A percentile compares a stretch with the other conserved stretches of the same genome.
These are phyloP conservation scores for Mimumesa dahlbomi DNA, from an alignment of 2,888 invertebrate genomes.

Conservation along the genomic window DNA sequence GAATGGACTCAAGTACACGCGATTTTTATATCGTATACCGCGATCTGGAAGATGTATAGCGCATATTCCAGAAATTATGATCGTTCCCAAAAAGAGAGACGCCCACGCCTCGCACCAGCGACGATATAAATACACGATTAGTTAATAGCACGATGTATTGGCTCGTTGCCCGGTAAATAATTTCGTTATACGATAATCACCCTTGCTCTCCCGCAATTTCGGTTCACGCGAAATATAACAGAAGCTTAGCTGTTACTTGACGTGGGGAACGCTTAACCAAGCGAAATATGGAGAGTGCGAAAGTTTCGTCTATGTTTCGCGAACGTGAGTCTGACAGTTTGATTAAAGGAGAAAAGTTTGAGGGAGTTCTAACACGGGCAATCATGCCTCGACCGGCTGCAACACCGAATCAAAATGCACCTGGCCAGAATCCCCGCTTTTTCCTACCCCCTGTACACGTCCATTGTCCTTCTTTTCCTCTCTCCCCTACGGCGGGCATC, in stretches of 20 bases:
- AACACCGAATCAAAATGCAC: conserved; percentile 18
- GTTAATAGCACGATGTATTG: conserved; percentile 26
- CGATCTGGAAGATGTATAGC: neutral
- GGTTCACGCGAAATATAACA: conserved; percentile 3
- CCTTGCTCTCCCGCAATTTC: neutral
- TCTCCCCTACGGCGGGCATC: conserved; percentile 3
- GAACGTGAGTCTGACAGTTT: conserved; percentile 26
- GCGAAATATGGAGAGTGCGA: too few relatives aligned
- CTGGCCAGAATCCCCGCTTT: conserved; percentile 20
- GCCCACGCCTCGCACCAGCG: neutral
- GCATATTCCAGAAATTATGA: neutral
- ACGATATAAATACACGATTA: conserved; percentile 43
- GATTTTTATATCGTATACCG: neutral
- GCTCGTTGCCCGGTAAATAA: conserved; percentile 37
- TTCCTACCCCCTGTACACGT: conserved; percentile 14
- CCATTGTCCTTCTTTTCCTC: conserved; percentile 11
- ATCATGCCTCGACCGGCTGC: conserved; percentile 42
- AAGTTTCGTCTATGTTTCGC: too few relatives aligned
- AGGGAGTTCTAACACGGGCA: conserved; percentile 36
- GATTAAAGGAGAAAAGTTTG: conserved; percentile 44
- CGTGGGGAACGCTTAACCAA: too few relatives aligned
- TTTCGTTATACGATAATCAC: conserved; percentile 21
- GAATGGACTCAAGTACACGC: neutral
- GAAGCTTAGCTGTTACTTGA: too few relatives aligned
- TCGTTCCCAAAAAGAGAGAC: neutral